A percentile compares a stretch with the other conserved stretches of the same genome.
Evolutionary conservation across 2,113 vertebrate species (phyloP).

Genomic region (Chunga burmeisteri): DNA sequence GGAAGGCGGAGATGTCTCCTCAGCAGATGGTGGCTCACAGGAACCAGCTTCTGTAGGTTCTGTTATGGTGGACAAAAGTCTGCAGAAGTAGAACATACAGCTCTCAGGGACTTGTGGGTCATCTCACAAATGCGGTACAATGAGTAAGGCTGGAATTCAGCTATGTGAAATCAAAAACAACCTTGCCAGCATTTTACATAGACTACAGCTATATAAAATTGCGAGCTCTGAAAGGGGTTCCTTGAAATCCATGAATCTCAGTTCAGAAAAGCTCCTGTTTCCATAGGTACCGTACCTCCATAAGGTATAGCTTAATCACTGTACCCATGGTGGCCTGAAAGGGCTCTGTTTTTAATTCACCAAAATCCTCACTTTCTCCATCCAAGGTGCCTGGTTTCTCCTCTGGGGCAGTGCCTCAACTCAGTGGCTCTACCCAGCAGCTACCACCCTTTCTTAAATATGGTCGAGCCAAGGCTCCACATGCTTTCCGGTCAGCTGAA

Average conservation of each 20-base stretch:
- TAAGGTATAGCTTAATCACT: not conserved
- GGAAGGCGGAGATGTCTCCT: slow-evolving; percentile 77
- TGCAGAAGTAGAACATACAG: slow-evolving; percentile 27
- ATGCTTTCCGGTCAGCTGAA: not conserved
- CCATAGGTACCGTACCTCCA: not conserved
- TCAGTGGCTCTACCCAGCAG: not conserved
- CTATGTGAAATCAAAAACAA: not conserved
- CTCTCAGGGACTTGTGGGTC: not conserved
- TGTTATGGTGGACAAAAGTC: slow-evolving; percentile 93
- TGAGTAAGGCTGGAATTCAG: not conserved
- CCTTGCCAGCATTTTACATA: not conserved
- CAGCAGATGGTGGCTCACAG: slow-evolving; percentile 79
- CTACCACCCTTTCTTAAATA: not conserved
- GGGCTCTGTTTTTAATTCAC: not conserved
- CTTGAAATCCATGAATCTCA: not conserved
- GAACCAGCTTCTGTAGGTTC: slow-evolving; percentile 83
- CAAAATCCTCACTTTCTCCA: not conserved
- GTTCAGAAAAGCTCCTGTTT: not conserved
- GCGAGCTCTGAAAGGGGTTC: not conserved
- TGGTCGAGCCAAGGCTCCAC: not conserved
- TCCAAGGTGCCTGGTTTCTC: not conserved
- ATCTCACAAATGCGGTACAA: not conserved
- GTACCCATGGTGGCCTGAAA: not conserved
- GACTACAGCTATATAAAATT: not conserved
- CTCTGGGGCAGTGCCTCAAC: not conserved